Evolutionary conservation across 2,888 invertebrate genomes (phyloP).

Genomic region (Lutraria lutraria): DNA sequence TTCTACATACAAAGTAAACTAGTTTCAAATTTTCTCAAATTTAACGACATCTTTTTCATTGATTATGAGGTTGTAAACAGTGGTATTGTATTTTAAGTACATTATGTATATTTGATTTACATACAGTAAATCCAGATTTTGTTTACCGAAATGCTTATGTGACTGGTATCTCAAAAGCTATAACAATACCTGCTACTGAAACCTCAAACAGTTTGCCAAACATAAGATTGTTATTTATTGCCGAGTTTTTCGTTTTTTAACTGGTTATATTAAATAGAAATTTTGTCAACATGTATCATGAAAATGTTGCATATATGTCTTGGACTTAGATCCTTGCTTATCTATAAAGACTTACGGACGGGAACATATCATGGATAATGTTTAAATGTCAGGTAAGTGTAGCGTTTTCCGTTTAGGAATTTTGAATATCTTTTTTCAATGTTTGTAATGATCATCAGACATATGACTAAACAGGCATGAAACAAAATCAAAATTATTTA

Average conservation of each 20-base stretch:
- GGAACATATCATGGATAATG: background rate
- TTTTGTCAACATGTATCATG: background rate
- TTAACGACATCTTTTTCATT: constrained; percentile 18
- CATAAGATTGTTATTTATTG: background rate
- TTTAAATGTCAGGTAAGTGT: no score
- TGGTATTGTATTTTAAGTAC: constrained; percentile 17
- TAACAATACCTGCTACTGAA: background rate
- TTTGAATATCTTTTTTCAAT: no score
- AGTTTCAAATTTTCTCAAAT: constrained; percentile 11
- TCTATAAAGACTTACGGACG: background rate
- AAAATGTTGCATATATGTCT: background rate
- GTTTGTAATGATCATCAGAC: no score
- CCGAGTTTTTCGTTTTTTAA: background rate
- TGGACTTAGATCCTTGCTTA: background rate
- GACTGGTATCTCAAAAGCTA: constrained; percentile 9
- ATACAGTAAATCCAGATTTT: constrained; percentile 12
- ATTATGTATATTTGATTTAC: constrained; percentile 36
- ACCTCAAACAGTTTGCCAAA: background rate
- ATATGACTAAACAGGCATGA: no score
- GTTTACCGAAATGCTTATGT: constrained; percentile 38
- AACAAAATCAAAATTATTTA: no score
- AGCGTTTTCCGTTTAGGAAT: no score
- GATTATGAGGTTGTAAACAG: constrained; percentile 5
- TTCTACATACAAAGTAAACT: background rate
- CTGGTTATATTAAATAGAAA: background rate